Base-by-base conservation (phyloP, 1,140 invertebrate species). In the Sinella curviseta region DNA sequence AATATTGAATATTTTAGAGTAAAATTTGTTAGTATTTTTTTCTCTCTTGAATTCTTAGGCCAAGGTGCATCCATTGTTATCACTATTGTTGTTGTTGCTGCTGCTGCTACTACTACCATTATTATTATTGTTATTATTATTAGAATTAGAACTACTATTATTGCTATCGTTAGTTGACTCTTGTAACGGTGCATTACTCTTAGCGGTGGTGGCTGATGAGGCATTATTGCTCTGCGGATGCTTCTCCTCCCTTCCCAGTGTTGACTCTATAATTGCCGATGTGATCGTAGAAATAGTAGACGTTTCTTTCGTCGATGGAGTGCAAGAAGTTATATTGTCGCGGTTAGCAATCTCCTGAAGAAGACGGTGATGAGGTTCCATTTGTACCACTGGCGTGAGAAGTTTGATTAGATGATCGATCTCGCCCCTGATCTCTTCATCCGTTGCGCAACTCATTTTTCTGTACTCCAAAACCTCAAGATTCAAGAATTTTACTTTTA, bases 331-430 rank as follows among this genome's bases (percentile, higher is more conserved):
- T n/a, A n/a, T 48, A 48, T 48, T 48, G 39, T 48, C 39, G 20
- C 39, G 20, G 39, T 8, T 48, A 12, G 39, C 39, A 48, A 48
- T 48, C 39, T 48, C 39, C 8, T 48, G 39, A 48, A 48, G 39
- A 48, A 48, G 39, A n/a, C 57, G 57, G 24, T 60, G 57, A n/a
- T 60, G 57, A 60, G 57, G 57, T 60, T 60, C 57, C 57, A 60
- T 60, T 60, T 60, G 57, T 17, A 60, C 57, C 3, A 60, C 24
- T 8, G 57, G 57, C 57, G 24, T 60, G 12, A 60, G 12, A 4
- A 60, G 57, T n/a, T 60, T 12, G 12, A 60, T 60, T 26, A 60
- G 24, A 60, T 60, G 57, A 3, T 60, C 57, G 24, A 60, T 60
- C 24, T 60, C 57, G 4, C 57, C 12, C 24, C 24, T 60, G 12